Conservation (phyloP, 2,888 invertebrate species). For the Ctenicera cuprea region DNA sequence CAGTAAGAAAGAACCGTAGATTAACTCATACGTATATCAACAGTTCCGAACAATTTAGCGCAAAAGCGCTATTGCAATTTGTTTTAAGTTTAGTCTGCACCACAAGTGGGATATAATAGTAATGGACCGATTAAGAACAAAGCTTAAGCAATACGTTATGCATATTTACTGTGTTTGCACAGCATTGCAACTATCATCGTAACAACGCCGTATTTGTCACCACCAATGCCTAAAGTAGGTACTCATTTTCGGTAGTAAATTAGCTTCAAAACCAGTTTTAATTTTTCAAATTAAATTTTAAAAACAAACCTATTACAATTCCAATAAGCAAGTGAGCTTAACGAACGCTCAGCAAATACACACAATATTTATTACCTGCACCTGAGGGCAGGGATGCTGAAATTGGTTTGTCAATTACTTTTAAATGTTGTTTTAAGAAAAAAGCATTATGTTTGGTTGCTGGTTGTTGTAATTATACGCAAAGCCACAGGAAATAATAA, state of each 20-base stretch:
- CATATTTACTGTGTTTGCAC: too few relatives aligned
- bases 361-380: slow-evolving; percentile 1
- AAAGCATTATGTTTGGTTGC: slow-evolving; percentile 1
- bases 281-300: slow-evolving; percentile 2
- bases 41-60: too few relatives aligned
- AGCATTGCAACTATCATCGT: too few relatives aligned
- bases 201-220: neutral
- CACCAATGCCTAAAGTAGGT: neutral
- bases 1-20: too few relatives aligned
- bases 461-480: slow-evolving; percentile 2
- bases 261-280: slow-evolving; percentile 4
- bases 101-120: too few relatives aligned
- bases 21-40: too few relatives aligned
- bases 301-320: slow-evolving; percentile 5
- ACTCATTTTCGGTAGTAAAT: neutral
- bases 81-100: too few relatives aligned
- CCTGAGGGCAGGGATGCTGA: slow-evolving; percentile 4
- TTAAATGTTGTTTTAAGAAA: neutral
- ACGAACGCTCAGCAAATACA: slow-evolving; percentile 5
- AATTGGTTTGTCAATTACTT: slow-evolving; percentile 29
- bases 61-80: too few relatives aligned
- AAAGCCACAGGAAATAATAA: slow-evolving; percentile 27
- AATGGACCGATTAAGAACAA: too few relatives aligned
- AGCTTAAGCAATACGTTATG: too few relatives aligned
- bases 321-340: neutral